Conservation (phyloP, 2,888 invertebrate species). For the Synanthedon tipuliformis region DNA sequence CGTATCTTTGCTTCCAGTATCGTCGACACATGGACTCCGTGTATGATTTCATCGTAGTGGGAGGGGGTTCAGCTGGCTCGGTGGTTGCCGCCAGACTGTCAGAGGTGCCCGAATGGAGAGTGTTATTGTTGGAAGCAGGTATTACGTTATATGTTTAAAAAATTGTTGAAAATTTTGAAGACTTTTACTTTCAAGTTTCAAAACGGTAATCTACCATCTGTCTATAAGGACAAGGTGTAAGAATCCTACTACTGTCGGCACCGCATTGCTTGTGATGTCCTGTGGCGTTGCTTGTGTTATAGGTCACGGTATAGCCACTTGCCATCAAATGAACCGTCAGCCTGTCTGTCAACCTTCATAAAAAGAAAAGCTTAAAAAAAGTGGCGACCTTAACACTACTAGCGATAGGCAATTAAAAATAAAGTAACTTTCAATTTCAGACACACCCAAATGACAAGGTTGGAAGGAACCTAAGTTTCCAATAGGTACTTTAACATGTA, state of each 20-base stretch:
- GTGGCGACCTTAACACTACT: too few species aligned
- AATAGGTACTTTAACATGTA: too few species aligned
- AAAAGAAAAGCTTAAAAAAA: neutral
- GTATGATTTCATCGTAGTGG: constrained; percentile 83
- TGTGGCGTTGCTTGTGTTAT: neutral
- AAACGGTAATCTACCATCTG: too few species aligned
- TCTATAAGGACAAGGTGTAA: too few species aligned
- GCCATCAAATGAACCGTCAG: neutral
- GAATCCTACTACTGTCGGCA: too few species aligned
- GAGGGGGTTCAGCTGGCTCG: constrained; percentile 79
- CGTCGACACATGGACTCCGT: constrained; percentile 68
- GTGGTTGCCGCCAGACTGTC: constrained; percentile 79
- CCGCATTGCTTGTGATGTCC: too few species aligned
- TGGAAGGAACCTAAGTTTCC: too few species aligned
- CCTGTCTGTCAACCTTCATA: neutral
- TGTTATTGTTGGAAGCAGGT: constrained; percentile 81
- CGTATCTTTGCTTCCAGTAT: constrained; percentile 29
- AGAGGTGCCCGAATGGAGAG: constrained; percentile 79
- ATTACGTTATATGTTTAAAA: neutral
- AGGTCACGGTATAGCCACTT: neutral
- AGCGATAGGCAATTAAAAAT: too few species aligned
- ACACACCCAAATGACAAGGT: too few species aligned
- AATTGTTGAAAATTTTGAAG: neutral
- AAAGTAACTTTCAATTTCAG: too few species aligned
- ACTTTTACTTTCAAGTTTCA: too few species aligned